A percentile compares a stretch with the other conserved stretches of the same genome.
These are phyloP conservation scores for Cryptoblepharus egeriae DNA, from an alignment of 2,797 vertebrate genomes.

Conservation along the genomic window DNA sequence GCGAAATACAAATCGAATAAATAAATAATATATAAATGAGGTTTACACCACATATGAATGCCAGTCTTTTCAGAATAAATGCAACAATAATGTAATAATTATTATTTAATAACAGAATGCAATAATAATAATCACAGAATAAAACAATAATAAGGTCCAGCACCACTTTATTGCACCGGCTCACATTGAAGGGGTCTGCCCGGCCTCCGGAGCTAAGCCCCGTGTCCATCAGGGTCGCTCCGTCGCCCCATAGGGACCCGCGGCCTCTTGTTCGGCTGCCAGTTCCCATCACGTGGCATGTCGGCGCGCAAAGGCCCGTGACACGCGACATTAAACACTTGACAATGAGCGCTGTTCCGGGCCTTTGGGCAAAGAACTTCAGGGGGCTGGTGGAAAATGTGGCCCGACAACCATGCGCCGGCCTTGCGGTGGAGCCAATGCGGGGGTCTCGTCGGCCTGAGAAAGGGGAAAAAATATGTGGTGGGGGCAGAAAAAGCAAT, in stretches of 20 bases:
- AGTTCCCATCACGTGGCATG: not conserved
- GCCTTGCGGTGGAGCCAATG: not conserved
- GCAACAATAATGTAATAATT: too few relatives aligned
- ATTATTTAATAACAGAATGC: too few relatives aligned
- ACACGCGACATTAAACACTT: not conserved
- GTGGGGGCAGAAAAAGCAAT: too few relatives aligned
- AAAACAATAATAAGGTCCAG: too few relatives aligned
- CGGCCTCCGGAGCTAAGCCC: constrained; percentile 20
- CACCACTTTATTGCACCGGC: too few relatives aligned
- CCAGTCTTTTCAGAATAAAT: too few relatives aligned
- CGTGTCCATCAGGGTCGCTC: not conserved
- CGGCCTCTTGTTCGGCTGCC: not conserved
- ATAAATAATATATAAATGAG: too few relatives aligned
- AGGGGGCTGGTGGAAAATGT: not conserved
- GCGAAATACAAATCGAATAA: too few relatives aligned
- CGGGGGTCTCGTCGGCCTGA: not conserved
- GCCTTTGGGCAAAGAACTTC: not conserved
- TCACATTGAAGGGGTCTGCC: too few relatives aligned
- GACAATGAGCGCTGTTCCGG: not conserved
- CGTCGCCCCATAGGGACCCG: not conserved
- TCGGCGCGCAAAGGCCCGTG: not conserved
- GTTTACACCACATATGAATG: too few relatives aligned
- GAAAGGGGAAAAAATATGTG: not conserved
- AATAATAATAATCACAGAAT: too few relatives aligned
- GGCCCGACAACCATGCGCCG: not conserved